Percentiles rank a stretch among this genome's conserved stretches.
phyloP scores from a whole-genome alignment of 2,888 invertebrate genomes.

The Oeneis ivallda region DNA sequence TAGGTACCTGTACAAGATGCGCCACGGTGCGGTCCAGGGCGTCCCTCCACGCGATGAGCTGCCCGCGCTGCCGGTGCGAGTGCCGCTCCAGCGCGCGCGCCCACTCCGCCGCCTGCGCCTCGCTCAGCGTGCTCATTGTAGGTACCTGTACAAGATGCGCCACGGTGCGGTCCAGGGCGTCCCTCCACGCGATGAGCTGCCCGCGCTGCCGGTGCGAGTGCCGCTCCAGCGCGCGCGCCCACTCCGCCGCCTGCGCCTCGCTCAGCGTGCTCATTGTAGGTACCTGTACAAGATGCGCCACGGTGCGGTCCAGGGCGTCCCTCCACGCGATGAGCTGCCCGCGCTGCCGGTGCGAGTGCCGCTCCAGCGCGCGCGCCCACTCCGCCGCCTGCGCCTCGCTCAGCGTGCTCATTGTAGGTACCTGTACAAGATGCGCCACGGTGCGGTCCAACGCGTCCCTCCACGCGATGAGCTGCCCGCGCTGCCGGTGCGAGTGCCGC shows the following conservation, averaged over 20 bases:
- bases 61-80: constrained; percentile 89
- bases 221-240: constrained; percentile 89
- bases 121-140: no score
- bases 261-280: no score
- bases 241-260: constrained; percentile 82
- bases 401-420: no score
- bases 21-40: constrained; percentile 87
- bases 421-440: constrained; percentile 87
- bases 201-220: constrained; percentile 91
- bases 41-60: constrained; percentile 91
- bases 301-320: constrained; percentile 86
- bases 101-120: constrained; percentile 85
- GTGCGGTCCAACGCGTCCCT: constrained; percentile 87
- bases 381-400: constrained; percentile 77
- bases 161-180: constrained; percentile 86
- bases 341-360: constrained; percentile 91
- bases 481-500: constrained; percentile 91
- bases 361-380: constrained; percentile 90
- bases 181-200: constrained; percentile 92
- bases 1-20: constrained; percentile 87
- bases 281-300: constrained; percentile 88
- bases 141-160: constrained; percentile 87
- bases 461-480: constrained; percentile 92
- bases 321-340: constrained; percentile 93
- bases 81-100: constrained; percentile 89